Evolutionary conservation across 2,113 vertebrate species (phyloP).

Genomic region (Aplodontia rufa): DNA sequence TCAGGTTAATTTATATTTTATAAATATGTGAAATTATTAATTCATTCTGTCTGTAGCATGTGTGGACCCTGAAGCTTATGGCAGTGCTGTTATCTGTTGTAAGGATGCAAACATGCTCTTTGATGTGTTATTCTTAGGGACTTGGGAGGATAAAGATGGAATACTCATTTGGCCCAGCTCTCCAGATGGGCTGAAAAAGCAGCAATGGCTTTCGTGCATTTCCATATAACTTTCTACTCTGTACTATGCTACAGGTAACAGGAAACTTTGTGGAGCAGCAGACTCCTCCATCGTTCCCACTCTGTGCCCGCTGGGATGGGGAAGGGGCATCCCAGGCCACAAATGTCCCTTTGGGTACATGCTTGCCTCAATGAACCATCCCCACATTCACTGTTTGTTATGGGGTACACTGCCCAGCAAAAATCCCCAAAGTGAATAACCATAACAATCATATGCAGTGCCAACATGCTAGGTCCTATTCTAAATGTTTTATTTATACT

Average conservation of each 20-base stretch:
- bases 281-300: not conserved
- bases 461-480: not conserved
- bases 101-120: slow-evolving; percentile 87
- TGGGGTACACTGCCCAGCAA: not conserved
- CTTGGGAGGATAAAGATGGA: slow-evolving; percentile 83
- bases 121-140: slow-evolving; percentile 88
- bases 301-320: not conserved
- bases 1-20: slow-evolving; percentile 83
- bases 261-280: not conserved
- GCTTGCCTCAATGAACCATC: not conserved
- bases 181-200: slow-evolving; percentile 4
- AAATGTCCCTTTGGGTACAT: accelerated
- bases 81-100: slow-evolving; percentile 87
- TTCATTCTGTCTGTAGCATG: slow-evolving; percentile 85
- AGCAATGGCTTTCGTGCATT: slow-evolving; percentile 54
- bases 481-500: not conserved
- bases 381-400: accelerated
- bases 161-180: slow-evolving; percentile 72
- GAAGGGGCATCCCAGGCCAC: not conserved
- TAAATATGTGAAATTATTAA: slow-evolving; percentile 85
- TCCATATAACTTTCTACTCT: slow-evolving; percentile 40
- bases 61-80: slow-evolving; percentile 85
- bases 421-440: not conserved
- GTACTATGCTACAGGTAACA: not conserved
- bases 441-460: too few relatives aligned